Percentiles rank a stretch among this genome's conserved stretches.
Conservation (phyloP, 30 jellyfish, hydroid and myxozoan species). For the Sanderia malayensis region DNA sequence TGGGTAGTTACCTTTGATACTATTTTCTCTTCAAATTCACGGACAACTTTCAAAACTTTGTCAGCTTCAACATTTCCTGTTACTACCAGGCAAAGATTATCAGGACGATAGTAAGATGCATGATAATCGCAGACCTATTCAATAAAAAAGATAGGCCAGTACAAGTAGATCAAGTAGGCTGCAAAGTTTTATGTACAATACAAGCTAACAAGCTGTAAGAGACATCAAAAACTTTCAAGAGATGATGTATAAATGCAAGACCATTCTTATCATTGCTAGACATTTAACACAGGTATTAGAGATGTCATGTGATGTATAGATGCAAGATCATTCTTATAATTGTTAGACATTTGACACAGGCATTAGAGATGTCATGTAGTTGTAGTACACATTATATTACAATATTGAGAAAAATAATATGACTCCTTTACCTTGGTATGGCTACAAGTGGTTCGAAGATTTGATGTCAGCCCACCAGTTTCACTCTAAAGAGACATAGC, state of each 20-base stretch:
- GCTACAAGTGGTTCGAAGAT: constrained; percentile 79
- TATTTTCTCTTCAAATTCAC: constrained; percentile 73
- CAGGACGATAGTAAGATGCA: constrained; percentile 82
- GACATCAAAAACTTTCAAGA: no score
- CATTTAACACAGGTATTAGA: neutral
- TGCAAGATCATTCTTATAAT: neutral
- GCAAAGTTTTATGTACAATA: no score
- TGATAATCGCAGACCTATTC: constrained; percentile 93
- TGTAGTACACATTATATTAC: neutral
- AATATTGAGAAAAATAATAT: neutral
- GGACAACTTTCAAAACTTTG: constrained; percentile 61
- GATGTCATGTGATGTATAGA: neutral
- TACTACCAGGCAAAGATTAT: constrained; percentile 75
- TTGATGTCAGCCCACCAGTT: constrained; percentile 94
- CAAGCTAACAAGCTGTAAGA: no score
- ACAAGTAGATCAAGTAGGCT: no score
- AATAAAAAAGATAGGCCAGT: no score
- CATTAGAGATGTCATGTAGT: neutral
- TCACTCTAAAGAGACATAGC: constrained; percentile 70
- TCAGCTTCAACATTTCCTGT: constrained; percentile 88
- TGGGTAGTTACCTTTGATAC: constrained; percentile 76
- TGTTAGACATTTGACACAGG: neutral
- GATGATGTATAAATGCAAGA: neutral
- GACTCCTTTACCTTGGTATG: constrained; percentile 37
- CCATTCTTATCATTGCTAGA: neutral